Percentiles rank a stretch among this genome's conserved stretches.
phyloP scores from a whole-genome alignment of 1,140 invertebrate genomes.

The Drosophila elegans region DNA sequence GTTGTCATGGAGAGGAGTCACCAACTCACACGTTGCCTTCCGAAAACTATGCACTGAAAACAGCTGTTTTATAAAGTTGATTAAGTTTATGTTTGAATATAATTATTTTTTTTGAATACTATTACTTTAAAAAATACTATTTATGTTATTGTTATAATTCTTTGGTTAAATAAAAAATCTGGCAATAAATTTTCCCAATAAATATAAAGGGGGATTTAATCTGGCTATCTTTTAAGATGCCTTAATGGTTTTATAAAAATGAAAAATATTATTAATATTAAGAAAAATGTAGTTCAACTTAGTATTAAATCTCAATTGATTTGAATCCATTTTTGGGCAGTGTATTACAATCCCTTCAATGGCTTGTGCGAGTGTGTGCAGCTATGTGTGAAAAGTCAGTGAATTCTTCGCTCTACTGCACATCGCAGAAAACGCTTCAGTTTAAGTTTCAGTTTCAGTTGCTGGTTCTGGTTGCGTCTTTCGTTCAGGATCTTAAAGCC shows the following conservation, averaged over 20 bases:
- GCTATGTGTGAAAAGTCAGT: conserved; percentile 68
- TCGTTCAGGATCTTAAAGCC: conserved; percentile 36
- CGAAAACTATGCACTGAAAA: conserved; percentile 8
- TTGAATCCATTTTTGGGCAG: neutral
- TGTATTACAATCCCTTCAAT: conserved; percentile 15
- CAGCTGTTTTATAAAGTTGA: too few relatives aligned
- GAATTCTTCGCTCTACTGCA: conserved; percentile 41
- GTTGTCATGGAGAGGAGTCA: conserved; percentile 37
- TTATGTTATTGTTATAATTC: too few relatives aligned
- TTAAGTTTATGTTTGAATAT: too few relatives aligned
- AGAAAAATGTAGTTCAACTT: too few relatives aligned
- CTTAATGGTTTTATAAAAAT: neutral
- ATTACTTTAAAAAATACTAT: too few relatives aligned
- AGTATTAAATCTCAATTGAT: too few relatives aligned
- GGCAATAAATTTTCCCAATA: too few relatives aligned
- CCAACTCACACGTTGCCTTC: conserved; percentile 13
- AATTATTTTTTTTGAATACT: too few relatives aligned
- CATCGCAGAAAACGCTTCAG: conserved; percentile 35
- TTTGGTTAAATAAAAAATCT: too few relatives aligned
- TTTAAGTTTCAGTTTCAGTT: conserved; percentile 33
- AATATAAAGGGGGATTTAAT: too few relatives aligned
- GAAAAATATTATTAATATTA: too few relatives aligned
- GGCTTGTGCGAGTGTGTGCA: conserved; percentile 44
- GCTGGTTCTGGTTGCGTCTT: neutral
- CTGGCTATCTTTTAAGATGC: neutral